A percentile compares a stretch with the other conserved stretches of the same genome.
These are phyloP conservation scores for Origma solitaria DNA, from an alignment of 2,113 vertebrate species.

Conservation along the genomic window DNA sequence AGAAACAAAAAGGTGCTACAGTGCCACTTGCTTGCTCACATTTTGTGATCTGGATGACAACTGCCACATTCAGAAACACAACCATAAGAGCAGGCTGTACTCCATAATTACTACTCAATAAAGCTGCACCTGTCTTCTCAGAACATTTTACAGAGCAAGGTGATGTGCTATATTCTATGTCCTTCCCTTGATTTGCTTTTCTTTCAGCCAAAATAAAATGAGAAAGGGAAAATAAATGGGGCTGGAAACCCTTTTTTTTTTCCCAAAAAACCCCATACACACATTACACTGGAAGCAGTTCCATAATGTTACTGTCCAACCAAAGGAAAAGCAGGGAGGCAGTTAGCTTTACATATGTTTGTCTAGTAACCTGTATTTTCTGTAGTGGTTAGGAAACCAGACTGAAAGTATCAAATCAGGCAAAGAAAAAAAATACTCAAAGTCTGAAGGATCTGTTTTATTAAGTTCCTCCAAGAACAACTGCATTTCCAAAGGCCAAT, in stretches of 20 bases:
- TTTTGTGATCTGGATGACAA: background rate
- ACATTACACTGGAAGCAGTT: background rate
- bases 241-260: background rate
- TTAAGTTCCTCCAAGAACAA: background rate
- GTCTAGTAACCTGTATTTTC: background rate
- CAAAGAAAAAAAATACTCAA: background rate
- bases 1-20: background rate
- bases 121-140: background rate
- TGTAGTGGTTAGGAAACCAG: background rate
- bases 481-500: background rate
- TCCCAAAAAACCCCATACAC: background rate
- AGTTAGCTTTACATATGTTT: background rate
- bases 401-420: background rate
- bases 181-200: background rate
- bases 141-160: background rate
- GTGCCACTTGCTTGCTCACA: background rate
- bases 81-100: background rate
- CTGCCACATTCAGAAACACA: background rate
- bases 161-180: rapidly evolving
- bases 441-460: background rate
- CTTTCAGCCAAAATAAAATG: background rate
- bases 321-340: background rate
- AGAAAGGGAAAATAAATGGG: background rate
- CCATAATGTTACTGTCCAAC: background rate
- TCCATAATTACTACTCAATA: background rate